phyloP scores from a whole-genome alignment of 2,888 invertebrate genomes.

The Mycogona germanica region DNA sequence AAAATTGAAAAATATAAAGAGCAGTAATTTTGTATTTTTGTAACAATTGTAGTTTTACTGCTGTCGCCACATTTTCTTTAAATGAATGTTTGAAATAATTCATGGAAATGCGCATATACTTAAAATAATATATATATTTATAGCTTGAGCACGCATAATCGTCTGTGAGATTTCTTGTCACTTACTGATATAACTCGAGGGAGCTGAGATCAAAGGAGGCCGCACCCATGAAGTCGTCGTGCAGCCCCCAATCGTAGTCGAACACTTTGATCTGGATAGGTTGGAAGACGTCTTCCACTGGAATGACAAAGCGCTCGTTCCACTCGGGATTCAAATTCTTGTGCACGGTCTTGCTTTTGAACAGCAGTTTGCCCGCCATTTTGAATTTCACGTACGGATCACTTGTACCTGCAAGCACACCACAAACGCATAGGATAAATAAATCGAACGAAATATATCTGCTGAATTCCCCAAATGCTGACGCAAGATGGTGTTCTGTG shows the following conservation, averaged over 20 bases:
- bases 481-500: background rate
- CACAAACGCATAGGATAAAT: background rate
- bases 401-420: slow-evolving; percentile 55
- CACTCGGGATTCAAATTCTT: slow-evolving; percentile 94
- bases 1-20: no score
- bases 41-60: no score
- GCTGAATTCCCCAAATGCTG: slow-evolving; percentile 7
- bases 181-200: slow-evolving; percentile 53
- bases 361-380: slow-evolving; percentile 66
- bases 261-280: slow-evolving; percentile 83
- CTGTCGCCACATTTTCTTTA: no score
- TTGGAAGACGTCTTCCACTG: slow-evolving; percentile 71
- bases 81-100: background rate
- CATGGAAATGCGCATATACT: slow-evolving; percentile 8
- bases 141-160: background rate
- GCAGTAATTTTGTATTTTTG: no score
- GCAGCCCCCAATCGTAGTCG: slow-evolving; percentile 92
- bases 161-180: no score
- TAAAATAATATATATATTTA: slow-evolving; percentile 14
- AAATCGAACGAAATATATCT: background rate
- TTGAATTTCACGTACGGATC: slow-evolving; percentile 98
- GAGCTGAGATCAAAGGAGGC: slow-evolving; percentile 71
- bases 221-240: slow-evolving; percentile 95
- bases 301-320: slow-evolving; percentile 91
- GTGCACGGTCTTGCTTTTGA: slow-evolving; percentile 89